Conservation (phyloP, 2,113 vertebrate species). For the Gallinago paraguaiae region DNA sequence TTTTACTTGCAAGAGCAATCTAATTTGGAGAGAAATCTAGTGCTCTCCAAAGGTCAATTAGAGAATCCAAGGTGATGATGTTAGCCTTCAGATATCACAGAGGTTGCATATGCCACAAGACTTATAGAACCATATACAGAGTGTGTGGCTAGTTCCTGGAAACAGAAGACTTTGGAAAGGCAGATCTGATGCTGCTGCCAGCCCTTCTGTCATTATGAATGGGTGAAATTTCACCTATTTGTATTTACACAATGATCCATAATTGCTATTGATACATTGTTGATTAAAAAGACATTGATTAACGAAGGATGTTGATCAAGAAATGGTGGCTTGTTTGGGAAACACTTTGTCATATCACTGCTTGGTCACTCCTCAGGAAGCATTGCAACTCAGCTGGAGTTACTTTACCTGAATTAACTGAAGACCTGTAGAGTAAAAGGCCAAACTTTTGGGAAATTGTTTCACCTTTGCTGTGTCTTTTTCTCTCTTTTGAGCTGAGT, state of each 20-base stretch:
- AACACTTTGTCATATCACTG: background rate
- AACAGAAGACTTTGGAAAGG: background rate
- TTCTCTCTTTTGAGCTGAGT: background rate
- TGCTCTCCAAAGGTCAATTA: background rate
- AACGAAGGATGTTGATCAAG: background rate
- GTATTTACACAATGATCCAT: background rate
- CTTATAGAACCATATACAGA: background rate
- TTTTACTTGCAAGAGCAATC: background rate
- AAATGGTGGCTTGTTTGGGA: background rate
- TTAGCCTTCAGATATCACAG: background rate
- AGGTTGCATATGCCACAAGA: background rate
- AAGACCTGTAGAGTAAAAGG: background rate
- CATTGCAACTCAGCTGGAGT: background rate
- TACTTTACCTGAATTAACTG: background rate
- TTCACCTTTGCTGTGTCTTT: background rate
- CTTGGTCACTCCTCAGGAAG: background rate
- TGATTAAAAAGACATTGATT: background rate
- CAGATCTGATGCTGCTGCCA: background rate
- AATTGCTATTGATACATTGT: background rate
- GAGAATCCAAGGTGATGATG: background rate
- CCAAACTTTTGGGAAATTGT: background rate
- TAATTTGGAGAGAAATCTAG: background rate
- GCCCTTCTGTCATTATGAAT: background rate
- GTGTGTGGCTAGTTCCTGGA: background rate
- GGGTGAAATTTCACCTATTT: background rate